phyloP scores from a whole-genome alignment of 2,797 vertebrate genomes.

The Lates japonicus region DNA sequence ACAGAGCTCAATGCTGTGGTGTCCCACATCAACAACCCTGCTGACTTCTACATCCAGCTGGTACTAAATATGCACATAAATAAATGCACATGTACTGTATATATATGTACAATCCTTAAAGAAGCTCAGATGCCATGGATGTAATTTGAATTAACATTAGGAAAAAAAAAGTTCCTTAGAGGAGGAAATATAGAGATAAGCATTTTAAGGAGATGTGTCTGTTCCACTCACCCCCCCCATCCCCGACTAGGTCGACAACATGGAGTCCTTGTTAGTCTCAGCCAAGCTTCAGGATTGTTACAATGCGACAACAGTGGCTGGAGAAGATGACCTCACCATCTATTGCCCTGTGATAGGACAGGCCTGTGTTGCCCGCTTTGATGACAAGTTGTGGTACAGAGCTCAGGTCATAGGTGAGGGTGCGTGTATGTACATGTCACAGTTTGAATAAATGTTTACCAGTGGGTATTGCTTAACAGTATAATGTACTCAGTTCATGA shows the following conservation, averaged over 20 bases:
- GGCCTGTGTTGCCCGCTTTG: slow-evolving; percentile 79
- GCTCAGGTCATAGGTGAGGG: slow-evolving; percentile 80
- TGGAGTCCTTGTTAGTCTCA: slow-evolving; percentile 81
- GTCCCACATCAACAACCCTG: slow-evolving; percentile 79
- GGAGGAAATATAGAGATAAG: too few species aligned
- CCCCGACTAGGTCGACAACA: slow-evolving; percentile 77
- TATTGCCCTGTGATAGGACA: slow-evolving; percentile 80
- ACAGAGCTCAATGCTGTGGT: slow-evolving; percentile 77
- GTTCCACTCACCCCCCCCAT: not conserved
- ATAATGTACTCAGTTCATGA: too few species aligned
- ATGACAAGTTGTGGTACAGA: slow-evolving; percentile 83
- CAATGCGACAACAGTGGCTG: slow-evolving; percentile 9
- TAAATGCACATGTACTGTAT: not conserved
- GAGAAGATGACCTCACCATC: slow-evolving; percentile 64
- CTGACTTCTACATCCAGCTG: slow-evolving; percentile 86
- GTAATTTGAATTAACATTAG: too few species aligned
- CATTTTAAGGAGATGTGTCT: not conserved
- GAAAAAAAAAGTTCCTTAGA: too few species aligned
- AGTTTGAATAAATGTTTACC: not conserved
- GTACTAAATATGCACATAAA: slow-evolving; percentile 53
- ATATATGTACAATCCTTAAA: not conserved
- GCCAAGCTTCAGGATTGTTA: slow-evolving; percentile 84
- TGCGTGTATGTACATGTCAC: slow-evolving; percentile 28
- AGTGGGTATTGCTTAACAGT: too few species aligned
- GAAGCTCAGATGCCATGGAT: not conserved